Conservation (phyloP, 2,888 invertebrate species). For the Alentia gelatinosa region DNA sequence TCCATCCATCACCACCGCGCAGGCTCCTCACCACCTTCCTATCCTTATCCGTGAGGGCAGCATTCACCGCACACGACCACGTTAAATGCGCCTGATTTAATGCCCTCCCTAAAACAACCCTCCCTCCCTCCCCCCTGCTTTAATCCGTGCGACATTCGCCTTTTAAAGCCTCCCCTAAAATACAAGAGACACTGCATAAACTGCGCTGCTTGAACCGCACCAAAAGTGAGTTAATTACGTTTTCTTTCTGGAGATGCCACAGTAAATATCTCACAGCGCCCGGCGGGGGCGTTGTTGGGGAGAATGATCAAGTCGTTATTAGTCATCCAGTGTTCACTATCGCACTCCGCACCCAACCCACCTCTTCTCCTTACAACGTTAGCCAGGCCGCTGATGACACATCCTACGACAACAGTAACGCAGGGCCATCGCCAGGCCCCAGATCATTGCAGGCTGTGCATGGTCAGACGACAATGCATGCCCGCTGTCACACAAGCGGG, state of each 20-base stretch:
- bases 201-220: not conserved
- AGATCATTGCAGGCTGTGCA: not conserved
- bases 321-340: not conserved
- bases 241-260: not conserved
- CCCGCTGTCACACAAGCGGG: too few relatives aligned
- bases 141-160: not conserved
- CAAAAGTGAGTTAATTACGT: constrained; percentile 17
- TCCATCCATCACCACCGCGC: not conserved
- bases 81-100: not conserved
- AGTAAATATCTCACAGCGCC: not conserved
- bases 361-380: not conserved
- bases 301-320: not conserved
- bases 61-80: not conserved
- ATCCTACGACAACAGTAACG: not conserved
- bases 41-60: not conserved
- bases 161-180: not conserved
- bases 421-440: not conserved
- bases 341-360: not conserved
- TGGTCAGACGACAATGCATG: too few relatives aligned
- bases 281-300: not conserved
- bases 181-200: constrained; percentile 4
- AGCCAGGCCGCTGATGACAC: not conserved
- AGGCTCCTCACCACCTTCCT: not conserved
- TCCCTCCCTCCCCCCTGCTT: not conserved
- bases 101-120: not conserved